These are phyloP conservation scores for Gobio occitaniae DNA, from an alignment of 2,797 vertebrate species.

Conservation along the genomic window DNA sequence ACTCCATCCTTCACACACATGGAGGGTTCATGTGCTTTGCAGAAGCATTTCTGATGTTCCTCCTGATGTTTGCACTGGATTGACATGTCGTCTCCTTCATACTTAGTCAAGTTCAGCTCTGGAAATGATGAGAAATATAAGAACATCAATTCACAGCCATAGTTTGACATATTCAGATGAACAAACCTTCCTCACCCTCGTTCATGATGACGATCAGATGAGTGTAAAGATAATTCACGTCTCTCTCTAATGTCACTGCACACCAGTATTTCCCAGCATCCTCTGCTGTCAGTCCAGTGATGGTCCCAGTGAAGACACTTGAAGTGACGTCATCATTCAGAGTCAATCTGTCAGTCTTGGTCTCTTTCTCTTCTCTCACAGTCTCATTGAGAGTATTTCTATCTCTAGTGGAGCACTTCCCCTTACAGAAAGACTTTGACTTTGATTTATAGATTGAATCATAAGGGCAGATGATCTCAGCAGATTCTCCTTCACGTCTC, in stretches of 20 bases:
- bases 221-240: slow-evolving; percentile 11
- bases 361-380: slow-evolving; percentile 28
- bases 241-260: slow-evolving; percentile 18
- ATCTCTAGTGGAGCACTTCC: slow-evolving; percentile 14
- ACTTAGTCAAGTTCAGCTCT: slow-evolving; percentile 36
- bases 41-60: slow-evolving; percentile 13
- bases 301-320: slow-evolving; percentile 34
- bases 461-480: slow-evolving; percentile 38
- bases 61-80: slow-evolving; percentile 30
- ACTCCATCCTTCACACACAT: slow-evolving; percentile 15
- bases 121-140: background rate
- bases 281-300: slow-evolving; percentile 38
- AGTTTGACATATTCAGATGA: background rate
- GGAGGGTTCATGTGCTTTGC: slow-evolving; percentile 20
- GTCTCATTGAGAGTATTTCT: background rate
- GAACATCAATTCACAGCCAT: slow-evolving; percentile 1
- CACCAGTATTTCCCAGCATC: slow-evolving; percentile 54
- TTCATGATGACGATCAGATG: slow-evolving; percentile 44
- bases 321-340: slow-evolving; percentile 16
- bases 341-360: background rate
- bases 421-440: slow-evolving; percentile 30
- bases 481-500: slow-evolving; percentile 35
- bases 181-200: slow-evolving; percentile 18
- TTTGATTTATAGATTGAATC: slow-evolving; percentile 26
- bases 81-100: slow-evolving; percentile 38